Conservation (phyloP, 2,797 vertebrate species). For the Thamnophis elegans region DNA sequence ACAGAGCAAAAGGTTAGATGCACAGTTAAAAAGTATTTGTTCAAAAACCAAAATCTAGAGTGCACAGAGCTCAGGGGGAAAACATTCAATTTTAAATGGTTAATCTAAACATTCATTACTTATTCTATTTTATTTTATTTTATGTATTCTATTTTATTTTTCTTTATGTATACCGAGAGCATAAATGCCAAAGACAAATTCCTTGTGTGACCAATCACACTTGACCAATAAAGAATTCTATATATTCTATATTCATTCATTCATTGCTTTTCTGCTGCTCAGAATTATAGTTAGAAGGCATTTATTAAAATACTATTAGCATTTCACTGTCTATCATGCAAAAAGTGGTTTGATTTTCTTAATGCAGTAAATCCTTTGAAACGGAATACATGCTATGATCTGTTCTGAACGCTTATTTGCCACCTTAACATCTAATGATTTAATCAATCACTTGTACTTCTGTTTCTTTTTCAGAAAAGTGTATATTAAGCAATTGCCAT, state of each 20-base stretch:
- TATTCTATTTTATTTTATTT: too few species aligned
- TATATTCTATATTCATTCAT: too few species aligned
- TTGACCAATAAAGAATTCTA: too few species aligned
- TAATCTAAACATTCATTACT: neutral
- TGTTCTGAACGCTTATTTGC: conserved; percentile 42
- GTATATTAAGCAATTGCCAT: neutral
- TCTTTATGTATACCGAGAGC: too few species aligned
- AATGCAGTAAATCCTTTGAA: conserved; percentile 20
- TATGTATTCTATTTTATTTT: too few species aligned
- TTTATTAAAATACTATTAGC: conserved; percentile 1
- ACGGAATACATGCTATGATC: conserved; percentile 18
- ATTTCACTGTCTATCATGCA: neutral
- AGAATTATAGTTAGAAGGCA: neutral
- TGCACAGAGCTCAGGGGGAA: neutral
- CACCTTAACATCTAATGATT: conserved; percentile 45
- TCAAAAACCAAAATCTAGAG: neutral
- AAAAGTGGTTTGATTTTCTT: neutral
- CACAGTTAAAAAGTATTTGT: conserved; percentile 12
- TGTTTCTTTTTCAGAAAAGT: conserved; percentile 25
- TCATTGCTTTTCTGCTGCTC: neutral
- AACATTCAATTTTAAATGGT: neutral
- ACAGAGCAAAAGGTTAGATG: conserved; percentile 3
- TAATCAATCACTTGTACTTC: conserved; percentile 27
- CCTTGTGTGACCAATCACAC: too few species aligned
- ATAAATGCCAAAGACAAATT: too few species aligned